Evolutionary conservation across 2,113 vertebrate genomes (phyloP), one percentile per base, ranked within the genome.

Genomic region (Strix uralensis): DNA sequence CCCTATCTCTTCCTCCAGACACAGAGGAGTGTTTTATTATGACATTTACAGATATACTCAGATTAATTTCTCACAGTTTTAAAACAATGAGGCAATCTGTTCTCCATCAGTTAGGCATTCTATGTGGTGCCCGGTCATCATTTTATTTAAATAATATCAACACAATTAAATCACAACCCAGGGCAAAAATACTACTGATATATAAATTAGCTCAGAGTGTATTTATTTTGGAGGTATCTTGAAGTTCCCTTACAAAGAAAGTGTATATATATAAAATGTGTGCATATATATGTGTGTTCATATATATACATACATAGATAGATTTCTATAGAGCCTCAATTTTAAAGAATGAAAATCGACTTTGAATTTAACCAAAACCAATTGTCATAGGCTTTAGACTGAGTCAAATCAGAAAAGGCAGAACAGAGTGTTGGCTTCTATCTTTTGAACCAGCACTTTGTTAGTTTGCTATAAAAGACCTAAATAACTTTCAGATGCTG

Each of bases 401-500:
- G 15, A 59, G 46, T 77, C 62, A 75, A 77, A 87, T 32, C 27
- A 49, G 70, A 57, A 30, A 90, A 34, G 13, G 11, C 11, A 71
- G 32, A 16, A 58, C 8, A 34, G 12, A 55, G 23, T 15, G 8
- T 10, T 65, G 29, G 17, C 10, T 42, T 57, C 10, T 25, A 52
- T 25, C 59, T 91, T 94, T 89, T 81, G 78, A 79, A 89, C 78
- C 80, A 91, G 78, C n/a, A 75, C 17, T 86, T 95, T 30, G 61
- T 46, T 89, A 70, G 40, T 66, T 79, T 66, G 34, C 20, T 90
- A 75, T 65, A 71, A 95, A 92, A 96, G 40, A 94, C 79, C 51
- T 92, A 73, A 82, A 91, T 54, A 93, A 88, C 57, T 97, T 94
- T 93, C 63, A 97, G 96, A 96, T 96, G 69, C 80, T 87, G 47